Base-by-base conservation (phyloP, 2,888 invertebrate species). In the Trissolcus brochymenae region DNA sequence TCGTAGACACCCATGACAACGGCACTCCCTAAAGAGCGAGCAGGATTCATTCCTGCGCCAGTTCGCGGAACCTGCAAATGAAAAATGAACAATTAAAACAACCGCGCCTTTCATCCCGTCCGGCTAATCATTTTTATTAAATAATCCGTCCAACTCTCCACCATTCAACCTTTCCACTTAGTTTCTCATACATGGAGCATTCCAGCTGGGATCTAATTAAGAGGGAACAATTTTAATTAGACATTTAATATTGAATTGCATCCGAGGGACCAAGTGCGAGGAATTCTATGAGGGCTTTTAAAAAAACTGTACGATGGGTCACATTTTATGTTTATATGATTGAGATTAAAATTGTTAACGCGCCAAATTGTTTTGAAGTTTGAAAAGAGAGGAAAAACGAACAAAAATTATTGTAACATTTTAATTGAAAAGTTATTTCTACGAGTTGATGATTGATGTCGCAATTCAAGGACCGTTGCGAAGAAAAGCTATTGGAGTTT, bases 31-130 rank as follows among this genome's bases (percentile, higher is more conserved):
- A 97, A 93, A 74, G 95, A 94, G 77, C 97, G 92, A 0, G 97
- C 97, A 0, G 97, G 96, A 90, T 97, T 97, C 97, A 97, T 97
- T 83, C 96, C 95, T 46, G 96, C 93, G 53, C 97, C 96, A 9
- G 97, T 97, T 82, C 90, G 91, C 46, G 90, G 90, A 41, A 92
- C 87, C 92, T 92, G 87, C 6, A 13, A 85, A 68, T 76, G 43
- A 64, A 76, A 35, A 19, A 66, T n/a, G 16, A 62, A 61, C 14
- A 73, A 73, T 72, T 73, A 73, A 17, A 51, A 25, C 41, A 35
- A 59, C 53, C 17, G 35, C 57, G 17, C 16, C 54, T 17, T 50
- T 55, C 14, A 25, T 25, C 6, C 41, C 51, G 14, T 55, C 19
- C 16, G 17, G 50, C 17, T 21, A n/a, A 40, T 62, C 50, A 61